These are phyloP conservation scores for Trematomus bernacchii DNA, from an alignment of 2,797 vertebrate species.

Conservation along the genomic window DNA sequence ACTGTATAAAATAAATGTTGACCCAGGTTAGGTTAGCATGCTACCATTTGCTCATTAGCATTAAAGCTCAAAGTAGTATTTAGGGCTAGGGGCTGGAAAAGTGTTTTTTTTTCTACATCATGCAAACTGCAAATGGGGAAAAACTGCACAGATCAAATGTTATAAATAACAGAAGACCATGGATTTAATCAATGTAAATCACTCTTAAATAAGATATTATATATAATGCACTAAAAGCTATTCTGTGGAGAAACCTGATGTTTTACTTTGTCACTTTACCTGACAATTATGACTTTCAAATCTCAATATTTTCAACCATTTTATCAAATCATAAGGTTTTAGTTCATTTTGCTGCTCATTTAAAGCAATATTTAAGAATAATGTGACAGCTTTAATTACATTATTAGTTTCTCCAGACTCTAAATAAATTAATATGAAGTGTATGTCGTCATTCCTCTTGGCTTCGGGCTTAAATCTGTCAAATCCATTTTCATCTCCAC, in stretches of 20 bases:
- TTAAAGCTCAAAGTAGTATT: too few relatives aligned
- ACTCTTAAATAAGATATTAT: too few relatives aligned
- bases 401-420: conserved; percentile 13
- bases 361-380: conserved; percentile 3
- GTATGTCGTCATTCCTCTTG: conserved; percentile 37
- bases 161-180: too few relatives aligned
- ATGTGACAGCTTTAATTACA: conserved; percentile 5
- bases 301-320: not conserved
- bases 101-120: too few relatives aligned
- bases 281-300: not conserved
- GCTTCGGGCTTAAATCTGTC: conserved; percentile 23
- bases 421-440: not conserved
- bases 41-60: too few relatives aligned
- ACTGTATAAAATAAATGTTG: too few relatives aligned
- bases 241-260: not conserved
- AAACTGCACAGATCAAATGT: too few relatives aligned
- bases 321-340: conserved; percentile 9
- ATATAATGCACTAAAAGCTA: too few relatives aligned
- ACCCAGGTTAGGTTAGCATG: too few relatives aligned
- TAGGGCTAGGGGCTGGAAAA: too few relatives aligned
- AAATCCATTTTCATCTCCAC: conserved; percentile 31
- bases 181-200: too few relatives aligned
- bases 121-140: too few relatives aligned
- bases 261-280: not conserved
- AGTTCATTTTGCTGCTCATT: not conserved